Conservation (phyloP, 2,888 invertebrate genomes). For the Lampropteryx suffumata region DNA sequence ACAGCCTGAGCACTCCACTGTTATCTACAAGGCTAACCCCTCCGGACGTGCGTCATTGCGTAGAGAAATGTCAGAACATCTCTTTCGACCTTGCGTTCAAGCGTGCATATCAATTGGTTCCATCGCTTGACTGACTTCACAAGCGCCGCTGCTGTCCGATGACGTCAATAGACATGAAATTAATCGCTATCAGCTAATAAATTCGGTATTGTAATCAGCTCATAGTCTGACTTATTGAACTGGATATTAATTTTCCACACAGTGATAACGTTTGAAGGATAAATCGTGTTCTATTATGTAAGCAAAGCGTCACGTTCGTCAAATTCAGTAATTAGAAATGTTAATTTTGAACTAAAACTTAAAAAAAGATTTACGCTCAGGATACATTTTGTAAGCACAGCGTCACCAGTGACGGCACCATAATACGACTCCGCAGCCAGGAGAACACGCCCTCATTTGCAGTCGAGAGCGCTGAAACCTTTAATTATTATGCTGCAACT, state of each 20-base stretch:
- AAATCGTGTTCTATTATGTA: too few relatives aligned
- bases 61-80: constrained; percentile 21
- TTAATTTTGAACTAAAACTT: too few relatives aligned
- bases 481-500: too few relatives aligned
- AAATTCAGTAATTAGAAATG: too few relatives aligned
- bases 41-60: constrained; percentile 7
- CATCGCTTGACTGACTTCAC: constrained; percentile 22
- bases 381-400: too few relatives aligned
- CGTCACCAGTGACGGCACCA: too few relatives aligned
- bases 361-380: too few relatives aligned
- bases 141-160: constrained; percentile 30
- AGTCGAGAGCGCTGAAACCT: too few relatives aligned
- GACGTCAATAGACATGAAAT: constrained; percentile 33
- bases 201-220: constrained; percentile 27
- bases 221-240: constrained; percentile 24
- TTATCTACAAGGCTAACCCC: constrained; percentile 13
- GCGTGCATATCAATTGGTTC: constrained; percentile 24
- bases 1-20: not conserved
- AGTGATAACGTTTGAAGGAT: too few relatives aligned
- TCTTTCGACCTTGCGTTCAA: constrained; percentile 26
- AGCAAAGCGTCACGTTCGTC: too few relatives aligned
- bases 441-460: too few relatives aligned
- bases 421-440: too few relatives aligned
- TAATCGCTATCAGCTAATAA: constrained; percentile 25
- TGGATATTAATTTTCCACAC: constrained; percentile 26